Base-by-base conservation (phyloP, 2,888 invertebrate genomes). In the Pseudoips prasinana region DNA sequence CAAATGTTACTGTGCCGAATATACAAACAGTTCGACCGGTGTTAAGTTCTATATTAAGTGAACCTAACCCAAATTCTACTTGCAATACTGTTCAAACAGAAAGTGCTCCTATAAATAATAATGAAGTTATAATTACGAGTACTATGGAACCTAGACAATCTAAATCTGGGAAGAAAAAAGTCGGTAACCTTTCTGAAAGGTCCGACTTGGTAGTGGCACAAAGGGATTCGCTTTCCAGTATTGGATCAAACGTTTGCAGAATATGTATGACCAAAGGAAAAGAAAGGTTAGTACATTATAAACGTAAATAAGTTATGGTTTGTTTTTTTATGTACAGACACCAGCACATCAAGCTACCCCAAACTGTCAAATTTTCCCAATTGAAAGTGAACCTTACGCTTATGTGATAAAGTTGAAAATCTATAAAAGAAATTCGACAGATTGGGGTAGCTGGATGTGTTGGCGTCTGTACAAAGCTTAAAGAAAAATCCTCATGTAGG, bases 221-320 rank as follows among this genome's bases (percentile, higher is more conserved):
- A 33, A 76, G 80, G 43, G 84, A 85, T 49, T 88, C 88, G 0
- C 57, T 89, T 5, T 88, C 88, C 22, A 90, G 91, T 56, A 90
- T 91, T 51, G 89, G 89, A 26, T 91, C 91, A 22, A 90, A 87
- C 63, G 90, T 91, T 58, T 93, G 93, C 73, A 89, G 93, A 53
- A 93, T 93, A 64, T 93, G 93, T 81, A 89, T 89, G 88, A 87
- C 87, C 1, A 68, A 81, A 37, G 88, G 88, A 32, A 66, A 77
- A 24, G 87, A 87, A 58, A 84, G 87, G 87, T 84, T 36, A 46
- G 63, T 41, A 32, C 3, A 18, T 18, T 5, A n/a, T n/a, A n/a
- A n/a, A n/a, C n/a, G n/a, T n/a, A n/a, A n/a, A n/a, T n/a, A n/a
- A n/a, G n/a, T n/a, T 18, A 18, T 18, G 18, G 18, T 5, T 3